A percentile compares a stretch with the other conserved stretches of the same genome.
Conservation (phyloP, 2,888 invertebrate genomes). For the Loripinus fragilis region DNA sequence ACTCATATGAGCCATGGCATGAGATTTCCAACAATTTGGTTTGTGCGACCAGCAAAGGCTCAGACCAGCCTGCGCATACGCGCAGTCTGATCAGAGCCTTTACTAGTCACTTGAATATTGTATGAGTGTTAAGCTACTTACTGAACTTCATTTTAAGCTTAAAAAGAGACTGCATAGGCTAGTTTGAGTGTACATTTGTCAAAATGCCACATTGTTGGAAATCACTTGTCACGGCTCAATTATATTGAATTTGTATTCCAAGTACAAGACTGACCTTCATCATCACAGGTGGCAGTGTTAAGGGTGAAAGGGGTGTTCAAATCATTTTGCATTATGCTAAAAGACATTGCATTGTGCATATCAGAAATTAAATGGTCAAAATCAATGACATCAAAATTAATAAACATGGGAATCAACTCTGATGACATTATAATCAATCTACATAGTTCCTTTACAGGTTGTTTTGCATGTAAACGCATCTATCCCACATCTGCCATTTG, state of each 20-base stretch:
- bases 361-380: constrained; percentile 4
- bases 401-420: background rate
- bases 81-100: too few relatives aligned
- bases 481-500: constrained; percentile 7
- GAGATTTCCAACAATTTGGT: too few relatives aligned
- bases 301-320: background rate
- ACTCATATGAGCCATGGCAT: too few relatives aligned
- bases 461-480: background rate
- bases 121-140: too few relatives aligned
- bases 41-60: too few relatives aligned
- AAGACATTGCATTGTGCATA: background rate
- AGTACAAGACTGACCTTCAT: background rate
- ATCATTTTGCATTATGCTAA: background rate
- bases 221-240: too few relatives aligned
- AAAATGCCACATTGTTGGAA: too few relatives aligned
- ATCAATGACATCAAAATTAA: background rate
- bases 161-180: too few relatives aligned
- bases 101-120: too few relatives aligned
- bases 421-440: background rate
- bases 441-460: background rate
- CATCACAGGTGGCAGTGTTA: background rate
- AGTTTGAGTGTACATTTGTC: too few relatives aligned
- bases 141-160: too few relatives aligned
- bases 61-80: too few relatives aligned
- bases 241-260: background rate